Evolutionary conservation across 2,797 vertebrate genomes (phyloP).

Genomic region (Rhinella marina): DNA sequence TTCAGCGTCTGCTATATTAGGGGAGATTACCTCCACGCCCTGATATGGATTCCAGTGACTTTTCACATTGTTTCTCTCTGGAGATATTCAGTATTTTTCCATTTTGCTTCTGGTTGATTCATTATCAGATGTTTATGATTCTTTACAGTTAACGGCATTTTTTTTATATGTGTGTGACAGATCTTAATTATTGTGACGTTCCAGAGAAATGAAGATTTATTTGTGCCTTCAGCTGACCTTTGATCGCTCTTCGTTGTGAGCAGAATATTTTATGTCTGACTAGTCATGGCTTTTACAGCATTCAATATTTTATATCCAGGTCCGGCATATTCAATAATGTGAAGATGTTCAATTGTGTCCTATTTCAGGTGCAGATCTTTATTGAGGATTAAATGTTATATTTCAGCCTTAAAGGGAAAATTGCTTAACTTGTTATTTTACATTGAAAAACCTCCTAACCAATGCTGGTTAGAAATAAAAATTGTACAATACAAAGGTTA

Average conservation of each 20-base stretch:
- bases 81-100: conserved; percentile 54
- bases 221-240: conserved; percentile 39
- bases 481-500: not conserved
- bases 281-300: conserved; percentile 35
- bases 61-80: conserved; percentile 10
- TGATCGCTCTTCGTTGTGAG: conserved; percentile 35
- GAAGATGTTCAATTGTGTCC: not conserved
- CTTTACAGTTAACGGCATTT: conserved; percentile 15
- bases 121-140: conserved; percentile 57
- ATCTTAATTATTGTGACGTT: conserved; percentile 52
- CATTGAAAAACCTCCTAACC: not conserved
- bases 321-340: conserved; percentile 28
- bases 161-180: conserved; percentile 42
- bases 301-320: conserved; percentile 20
- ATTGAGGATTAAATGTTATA: not conserved
- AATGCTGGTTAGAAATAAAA: not conserved
- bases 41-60: conserved; percentile 64
- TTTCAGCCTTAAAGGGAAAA: not conserved
- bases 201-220: conserved; percentile 40
- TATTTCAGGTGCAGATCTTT: not conserved
- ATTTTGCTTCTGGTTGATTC: conserved; percentile 39
- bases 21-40: conserved; percentile 77
- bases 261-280: conserved; percentile 44
- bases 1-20: conserved; percentile 74
- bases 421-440: not conserved